Evolutionary conservation across 2,113 vertebrate genomes (phyloP), one percentile per base, ranked within the genome.

Genomic region (Phocoena phocoena): DNA sequence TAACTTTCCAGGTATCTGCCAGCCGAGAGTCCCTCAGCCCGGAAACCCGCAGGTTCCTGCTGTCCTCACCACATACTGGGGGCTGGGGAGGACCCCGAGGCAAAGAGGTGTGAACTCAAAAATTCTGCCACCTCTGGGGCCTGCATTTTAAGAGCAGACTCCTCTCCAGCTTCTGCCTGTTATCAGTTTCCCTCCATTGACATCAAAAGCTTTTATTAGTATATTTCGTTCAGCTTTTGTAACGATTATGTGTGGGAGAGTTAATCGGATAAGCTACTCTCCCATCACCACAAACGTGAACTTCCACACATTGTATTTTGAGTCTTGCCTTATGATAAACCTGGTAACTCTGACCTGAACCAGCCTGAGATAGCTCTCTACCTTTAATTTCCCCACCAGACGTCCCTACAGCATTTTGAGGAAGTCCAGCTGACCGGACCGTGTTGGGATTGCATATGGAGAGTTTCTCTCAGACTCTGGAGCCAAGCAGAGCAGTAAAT

Each of bases 391-490:
- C 31, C 13, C 28, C 47, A 60, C 65, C 1, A 44, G n/a, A 41
- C 18, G 17, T 60, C 28, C 67, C 88, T 41, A 80, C 6, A 55
- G 31, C 9, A 28, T 20, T 33, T 4, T 1, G 26, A 58, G 17
- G 33, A 58, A 21, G 28, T 63, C 41, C 47, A 13, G 31, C 2
- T 9, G 20, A 25, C 1, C 3, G 15, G 18, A 65, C 25, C 15
- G 28, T 6, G 20, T 36, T 55, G 23, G 26, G 31, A 67, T 12
- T 17, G 0, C 58, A 15, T 1, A 1, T 36, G 4, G 9, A 17
- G 33, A 10, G 3, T n/a, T 26, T 13, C 58, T 67, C 55, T 41
- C 44, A 36, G 73, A 36, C 10, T 50, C 44, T 26, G 36, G 80
- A 74, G 73, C 10, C 18, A 2, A 92, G 60, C 20, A 18, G 38